Base-by-base conservation (phyloP, 1,140 invertebrate species). In the Drosophila quadrilineata region DNA sequence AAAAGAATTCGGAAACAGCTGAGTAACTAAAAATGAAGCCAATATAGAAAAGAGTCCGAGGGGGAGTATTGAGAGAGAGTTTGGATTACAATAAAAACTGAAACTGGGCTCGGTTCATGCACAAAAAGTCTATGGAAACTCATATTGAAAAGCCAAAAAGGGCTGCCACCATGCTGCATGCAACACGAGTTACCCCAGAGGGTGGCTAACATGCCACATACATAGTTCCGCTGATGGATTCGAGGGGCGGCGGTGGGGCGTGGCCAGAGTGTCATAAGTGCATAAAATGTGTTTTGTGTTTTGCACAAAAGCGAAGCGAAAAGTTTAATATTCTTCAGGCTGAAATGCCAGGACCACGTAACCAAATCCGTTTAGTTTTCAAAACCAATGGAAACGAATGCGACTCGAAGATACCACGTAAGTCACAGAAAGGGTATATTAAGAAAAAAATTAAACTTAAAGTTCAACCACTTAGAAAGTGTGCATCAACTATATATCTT, bases 1-100 rank as follows among this genome's bases (percentile, higher is more conserved):
- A 19, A 45, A 17, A 35, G 68, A 69, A 65, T 45, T 54, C 53
- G 22, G 46, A 65, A 84, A 73, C 76, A 82, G 76, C 76, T 82
- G 77, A 82, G 77, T 82, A 82, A 82, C 77, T 82, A 84, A 76
- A 84, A 82, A 73, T 82, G 77, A 82, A 84, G 77, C 77, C 77
- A 82, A 82, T 82, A 72, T 82, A 72, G 74, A 75, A 68, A 63
- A 71, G n/a, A n/a, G n/a, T n/a, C n/a, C n/a, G n/a, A n/a, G n/a
- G n/a, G n/a, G n/a, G n/a, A n/a, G n/a, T n/a, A n/a, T n/a, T n/a
- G n/a, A n/a, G n/a, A n/a, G 49, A 35, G 66, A 59, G 45, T 33
- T 58, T 43, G 28, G 53, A 65, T 65, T 59, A 69, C 74, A 77
- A 79, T 85, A 84, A 84, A 84, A 84, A 85, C 79, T 84, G 79